phyloP scores from a whole-genome alignment of 1,140 invertebrate species.

The Drosophila burlai region DNA sequence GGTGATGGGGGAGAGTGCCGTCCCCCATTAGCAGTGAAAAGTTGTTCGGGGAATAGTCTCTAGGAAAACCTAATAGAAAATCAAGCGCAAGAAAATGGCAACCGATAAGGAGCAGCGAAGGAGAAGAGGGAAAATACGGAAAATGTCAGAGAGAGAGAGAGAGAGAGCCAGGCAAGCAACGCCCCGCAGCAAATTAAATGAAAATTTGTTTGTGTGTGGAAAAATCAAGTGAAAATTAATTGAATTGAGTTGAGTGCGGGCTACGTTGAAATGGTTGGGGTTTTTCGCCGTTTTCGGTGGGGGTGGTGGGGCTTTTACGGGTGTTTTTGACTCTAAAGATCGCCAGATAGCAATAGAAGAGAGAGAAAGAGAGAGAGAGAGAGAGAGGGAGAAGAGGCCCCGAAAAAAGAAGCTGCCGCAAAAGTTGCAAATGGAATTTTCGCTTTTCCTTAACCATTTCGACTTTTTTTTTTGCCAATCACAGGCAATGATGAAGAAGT shows the following conservation, averaged over 20 bases:
- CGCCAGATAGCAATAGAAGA: conserved; percentile 34
- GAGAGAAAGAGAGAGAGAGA: neutral
- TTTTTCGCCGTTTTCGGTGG: conserved; percentile 30
- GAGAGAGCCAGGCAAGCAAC: conserved; percentile 34
- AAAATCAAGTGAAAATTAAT: conserved; percentile 85
- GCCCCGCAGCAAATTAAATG: conserved; percentile 80
- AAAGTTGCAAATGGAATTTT: conserved; percentile 53
- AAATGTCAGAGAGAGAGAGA: neutral
- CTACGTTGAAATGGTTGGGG: conserved; percentile 48
- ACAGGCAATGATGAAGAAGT: conserved; percentile 51
- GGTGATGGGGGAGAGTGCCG: no score
- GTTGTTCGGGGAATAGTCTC: conserved; percentile 40
- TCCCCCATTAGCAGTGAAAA: conserved; percentile 47
- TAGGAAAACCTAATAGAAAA: conserved; percentile 72
- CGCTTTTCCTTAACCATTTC: conserved; percentile 1
- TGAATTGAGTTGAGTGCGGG: conserved; percentile 84
- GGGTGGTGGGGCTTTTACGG: neutral
- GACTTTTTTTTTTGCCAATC: conserved; percentile 65
- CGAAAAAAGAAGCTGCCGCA: conserved; percentile 9
- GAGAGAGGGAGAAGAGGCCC: neutral
- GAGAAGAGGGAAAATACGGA: conserved; percentile 12
- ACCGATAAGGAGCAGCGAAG: conserved; percentile 53
- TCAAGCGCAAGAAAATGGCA: conserved; percentile 78
- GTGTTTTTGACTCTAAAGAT: conserved; percentile 14
- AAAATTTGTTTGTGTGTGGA: conserved; percentile 83